phyloP scores from a whole-genome alignment of 35 echinoderm and acorn worm genomes.

The Chiridota heheva region DNA sequence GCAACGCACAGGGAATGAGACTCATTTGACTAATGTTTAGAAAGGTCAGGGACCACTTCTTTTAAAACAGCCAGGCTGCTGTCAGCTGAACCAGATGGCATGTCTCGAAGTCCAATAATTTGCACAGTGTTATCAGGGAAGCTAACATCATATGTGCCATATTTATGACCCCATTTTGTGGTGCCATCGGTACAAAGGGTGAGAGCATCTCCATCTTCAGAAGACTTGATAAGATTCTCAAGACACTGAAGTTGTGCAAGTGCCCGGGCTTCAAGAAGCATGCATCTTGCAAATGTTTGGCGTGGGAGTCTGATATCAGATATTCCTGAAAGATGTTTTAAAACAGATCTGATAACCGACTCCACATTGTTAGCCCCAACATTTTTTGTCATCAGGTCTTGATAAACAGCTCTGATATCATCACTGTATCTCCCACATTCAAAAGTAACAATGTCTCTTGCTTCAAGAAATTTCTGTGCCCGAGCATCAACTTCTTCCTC shows the following conservation, averaged over 20 bases:
- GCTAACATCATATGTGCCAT: conserved; percentile 51
- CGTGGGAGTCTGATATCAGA: neutral
- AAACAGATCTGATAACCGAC: neutral
- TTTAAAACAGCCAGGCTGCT: conserved; percentile 44
- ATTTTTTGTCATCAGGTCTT: conserved; percentile 18
- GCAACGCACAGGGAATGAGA: too few species aligned
- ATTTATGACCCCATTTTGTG: conserved; percentile 65
- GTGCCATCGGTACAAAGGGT: conserved; percentile 58
- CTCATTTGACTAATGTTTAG: neutral
- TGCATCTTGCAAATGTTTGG: neutral
- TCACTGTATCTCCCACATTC: neutral
- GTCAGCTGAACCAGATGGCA: conserved; percentile 37
- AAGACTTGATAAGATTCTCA: conserved; percentile 18
- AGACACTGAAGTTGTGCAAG: conserved; percentile 12
- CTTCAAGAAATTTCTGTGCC: neutral
- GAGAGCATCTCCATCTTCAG: conserved; percentile 4
- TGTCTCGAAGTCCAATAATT: conserved; percentile 56
- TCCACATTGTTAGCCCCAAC: conserved; percentile 29
- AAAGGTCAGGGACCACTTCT: conserved; percentile 40
- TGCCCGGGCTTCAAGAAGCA: neutral
- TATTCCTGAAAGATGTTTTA: neutral
- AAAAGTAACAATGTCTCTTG: neutral
- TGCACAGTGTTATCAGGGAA: conserved; percentile 7
- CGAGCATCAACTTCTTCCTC: neutral
- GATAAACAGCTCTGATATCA: neutral